Percentiles rank a stretch among this genome's conserved stretches.
These are phyloP conservation scores for Zygothrica quintamaculata DNA, from an alignment of 2,888 invertebrate genomes.

Conservation along the genomic window DNA sequence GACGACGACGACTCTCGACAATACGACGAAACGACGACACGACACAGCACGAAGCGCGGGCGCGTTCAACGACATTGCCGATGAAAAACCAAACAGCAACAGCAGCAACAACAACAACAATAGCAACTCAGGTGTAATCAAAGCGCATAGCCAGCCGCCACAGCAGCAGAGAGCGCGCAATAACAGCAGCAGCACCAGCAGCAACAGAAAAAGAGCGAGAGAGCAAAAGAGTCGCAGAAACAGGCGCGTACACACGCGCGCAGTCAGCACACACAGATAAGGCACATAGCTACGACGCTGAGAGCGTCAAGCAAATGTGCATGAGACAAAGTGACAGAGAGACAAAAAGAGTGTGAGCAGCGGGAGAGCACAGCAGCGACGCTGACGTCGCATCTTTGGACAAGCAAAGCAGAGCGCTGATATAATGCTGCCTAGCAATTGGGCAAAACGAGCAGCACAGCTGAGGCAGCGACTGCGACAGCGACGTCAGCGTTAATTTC, in stretches of 20 bases:
- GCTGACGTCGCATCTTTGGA: conserved; percentile 54
- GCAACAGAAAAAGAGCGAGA: conserved; percentile 26
- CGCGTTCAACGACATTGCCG: conserved; percentile 75
- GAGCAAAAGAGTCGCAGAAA: conserved; percentile 4
- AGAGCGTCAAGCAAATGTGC: no score
- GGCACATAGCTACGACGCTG: conserved; percentile 46
- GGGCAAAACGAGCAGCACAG: conserved; percentile 47
- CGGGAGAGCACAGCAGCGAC: background rate
- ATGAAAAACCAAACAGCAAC: conserved; percentile 75
- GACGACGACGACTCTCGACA: conserved; percentile 25
- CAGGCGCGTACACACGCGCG: conserved; percentile 25
- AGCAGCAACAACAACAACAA: conserved; percentile 49
- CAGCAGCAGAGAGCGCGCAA: conserved; percentile 50
- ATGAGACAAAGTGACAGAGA: no score
- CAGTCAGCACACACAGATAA: conserved; percentile 62
- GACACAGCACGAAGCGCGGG: conserved; percentile 49
- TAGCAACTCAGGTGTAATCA: conserved; percentile 74
- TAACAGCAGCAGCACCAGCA: conserved; percentile 56
- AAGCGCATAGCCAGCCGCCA: conserved; percentile 66
- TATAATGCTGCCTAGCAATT: conserved; percentile 79
- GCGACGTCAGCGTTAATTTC: conserved; percentile 14
- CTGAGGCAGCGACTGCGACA: conserved; percentile 17
- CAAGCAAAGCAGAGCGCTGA: conserved; percentile 59
- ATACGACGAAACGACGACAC: conserved; percentile 20
- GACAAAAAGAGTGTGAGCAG: conserved; percentile 7